Evolutionary conservation across 2,888 invertebrate genomes (phyloP).

Genomic region (Lasioglossum zephyrum): DNA sequence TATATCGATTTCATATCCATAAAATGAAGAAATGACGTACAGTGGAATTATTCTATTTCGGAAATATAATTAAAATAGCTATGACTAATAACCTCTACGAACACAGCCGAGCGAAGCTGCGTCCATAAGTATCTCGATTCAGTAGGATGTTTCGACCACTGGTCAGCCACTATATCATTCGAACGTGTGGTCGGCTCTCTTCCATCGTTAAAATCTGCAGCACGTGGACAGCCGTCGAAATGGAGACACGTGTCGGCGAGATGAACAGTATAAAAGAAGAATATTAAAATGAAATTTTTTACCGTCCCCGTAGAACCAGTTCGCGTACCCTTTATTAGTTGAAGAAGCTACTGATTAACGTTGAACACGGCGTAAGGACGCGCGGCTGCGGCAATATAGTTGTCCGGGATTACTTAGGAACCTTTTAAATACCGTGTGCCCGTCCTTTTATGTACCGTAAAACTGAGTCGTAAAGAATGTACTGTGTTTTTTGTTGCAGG

Average conservation of each 20-base stretch:
- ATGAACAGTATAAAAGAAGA: neutral
- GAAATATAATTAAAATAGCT: too few relatives aligned
- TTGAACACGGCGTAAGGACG: slow-evolving; percentile 9
- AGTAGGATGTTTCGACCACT: neutral
- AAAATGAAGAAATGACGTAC: too few relatives aligned
- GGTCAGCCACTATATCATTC: neutral
- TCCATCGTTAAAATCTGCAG: neutral
- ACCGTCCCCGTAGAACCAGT: neutral
- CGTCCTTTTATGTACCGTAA: slow-evolving; percentile 54
- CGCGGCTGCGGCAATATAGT: slow-evolving; percentile 31
- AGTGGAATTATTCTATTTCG: too few relatives aligned
- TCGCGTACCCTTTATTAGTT: slow-evolving; percentile 32
- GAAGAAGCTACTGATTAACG: slow-evolving; percentile 32
- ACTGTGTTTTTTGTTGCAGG: slow-evolving; percentile 65
- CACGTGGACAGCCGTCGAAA: neutral
- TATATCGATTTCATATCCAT: too few relatives aligned
- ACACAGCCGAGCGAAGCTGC: neutral
- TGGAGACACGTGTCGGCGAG: neutral
- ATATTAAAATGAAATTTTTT: neutral
- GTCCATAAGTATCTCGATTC: neutral
- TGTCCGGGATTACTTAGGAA: slow-evolving; percentile 34
- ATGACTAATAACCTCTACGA: neutral
- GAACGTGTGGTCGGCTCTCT: neutral
- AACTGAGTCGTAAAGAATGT: slow-evolving; percentile 46
- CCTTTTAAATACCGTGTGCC: slow-evolving; percentile 48